phyloP scores from a whole-genome alignment of 2,797 vertebrate genomes.

The Neosilurus mollespiculum region DNA sequence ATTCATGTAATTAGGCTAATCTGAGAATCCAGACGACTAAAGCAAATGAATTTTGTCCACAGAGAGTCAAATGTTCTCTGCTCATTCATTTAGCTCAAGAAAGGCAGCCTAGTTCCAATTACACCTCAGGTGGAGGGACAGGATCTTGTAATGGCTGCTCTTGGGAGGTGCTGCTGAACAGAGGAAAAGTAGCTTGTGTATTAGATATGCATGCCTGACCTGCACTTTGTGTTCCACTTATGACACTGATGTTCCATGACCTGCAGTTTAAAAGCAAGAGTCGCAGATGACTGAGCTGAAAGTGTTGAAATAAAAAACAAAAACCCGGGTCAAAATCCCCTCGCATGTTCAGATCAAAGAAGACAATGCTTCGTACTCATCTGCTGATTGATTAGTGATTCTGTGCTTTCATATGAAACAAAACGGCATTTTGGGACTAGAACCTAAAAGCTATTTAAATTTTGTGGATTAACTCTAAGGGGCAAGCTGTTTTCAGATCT shows the following conservation, averaged over 20 bases:
- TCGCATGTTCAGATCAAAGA: not conserved
- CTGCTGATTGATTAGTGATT: conserved; percentile 1
- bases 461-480: too few relatives aligned
- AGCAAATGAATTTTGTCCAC: not conserved
- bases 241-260: conserved; percentile 42
- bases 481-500: not conserved
- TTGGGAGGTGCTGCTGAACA: conserved; percentile 10
- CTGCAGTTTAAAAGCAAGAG: conserved; percentile 34
- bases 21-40: not conserved
- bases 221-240: not conserved
- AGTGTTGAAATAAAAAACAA: conserved; percentile 32
- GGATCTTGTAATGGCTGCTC: conserved; percentile 5
- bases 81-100: conserved; percentile 17
- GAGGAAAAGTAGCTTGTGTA: not conserved
- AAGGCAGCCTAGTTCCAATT: conserved; percentile 19
- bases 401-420: not conserved
- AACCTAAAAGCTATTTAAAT: not conserved
- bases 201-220: conserved; percentile 31
- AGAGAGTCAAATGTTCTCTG: not conserved
- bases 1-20: conserved; percentile 22
- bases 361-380: not conserved
- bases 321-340: conserved; percentile 35
- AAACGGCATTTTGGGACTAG: not conserved
- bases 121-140: not conserved
- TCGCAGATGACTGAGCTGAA: conserved; percentile 26